Evolutionary conservation across 2,113 vertebrate species (phyloP), one percentile per base, ranked within the genome.

Genomic region (Oxygymnocypris stewartii): DNA sequence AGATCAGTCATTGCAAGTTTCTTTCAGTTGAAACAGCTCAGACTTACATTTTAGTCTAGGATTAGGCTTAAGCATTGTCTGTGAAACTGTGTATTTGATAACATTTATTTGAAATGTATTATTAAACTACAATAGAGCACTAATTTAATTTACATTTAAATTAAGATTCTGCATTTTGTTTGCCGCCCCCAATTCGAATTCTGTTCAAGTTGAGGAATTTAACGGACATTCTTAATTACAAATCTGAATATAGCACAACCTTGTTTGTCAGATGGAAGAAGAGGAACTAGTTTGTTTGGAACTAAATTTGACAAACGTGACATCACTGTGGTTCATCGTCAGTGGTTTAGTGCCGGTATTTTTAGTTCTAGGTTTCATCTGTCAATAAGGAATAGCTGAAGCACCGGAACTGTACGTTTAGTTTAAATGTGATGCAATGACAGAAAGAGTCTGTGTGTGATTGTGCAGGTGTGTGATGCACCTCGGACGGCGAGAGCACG

Each of bases 401-500:
- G 74, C 42, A 77, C 40, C 74, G 49, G 23, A 47, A 18, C 13
- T 37, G 9, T 9, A 35, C 2, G 2, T 10, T 7, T 0, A 10
- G 31, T 76, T 9, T 76, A 28, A 75, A 76, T 13, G 42, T 37
- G 2, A 8, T 59, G 7, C 3, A 79, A 1, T 23, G 18, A 25
- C 14, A 14, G 47, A 49, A 13, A 49, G 2, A 49, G 47, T 16
- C 49, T 51, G 16, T 54, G 51, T 54, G 31, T 92, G 44, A 47
- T 7, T 42, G 42, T 42, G 6, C 8, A 8, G 6, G 42, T 42
- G 42, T 42, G 35, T 92, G 47, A 61, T 12, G 69, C 88, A 94
- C 95, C 94, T 95, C 95, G 1, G 89, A 89, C 0, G 93, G 95
- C 5, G 91, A 93, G 88, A 94, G 93, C 91, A 97, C 90, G 0